Percentiles rank a stretch among this genome's conserved stretches.
Evolutionary conservation across 2,797 vertebrate species (phyloP).

Genomic region (Meriones psammophilus): DNA sequence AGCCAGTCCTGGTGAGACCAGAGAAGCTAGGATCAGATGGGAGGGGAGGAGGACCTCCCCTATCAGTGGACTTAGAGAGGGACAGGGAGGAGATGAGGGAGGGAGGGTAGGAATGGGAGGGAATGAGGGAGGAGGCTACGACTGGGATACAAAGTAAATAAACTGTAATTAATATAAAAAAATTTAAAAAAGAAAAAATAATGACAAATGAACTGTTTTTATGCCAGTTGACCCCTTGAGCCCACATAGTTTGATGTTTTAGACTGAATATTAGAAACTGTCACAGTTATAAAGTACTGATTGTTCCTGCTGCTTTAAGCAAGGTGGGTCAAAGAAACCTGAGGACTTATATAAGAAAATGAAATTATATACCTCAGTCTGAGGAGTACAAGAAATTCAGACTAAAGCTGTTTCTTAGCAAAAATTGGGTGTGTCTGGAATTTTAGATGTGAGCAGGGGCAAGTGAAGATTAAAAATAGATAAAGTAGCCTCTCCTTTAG

Average conservation of each 20-base stretch:
- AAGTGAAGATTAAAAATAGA: conserved; percentile 42
- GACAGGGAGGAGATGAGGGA: no score
- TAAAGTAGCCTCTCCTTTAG: conserved; percentile 25
- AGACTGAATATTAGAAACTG: conserved; percentile 33
- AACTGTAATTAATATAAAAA: no score
- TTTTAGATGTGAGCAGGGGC: neutral
- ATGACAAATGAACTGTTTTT: conserved; percentile 1
- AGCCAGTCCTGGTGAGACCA: no score
- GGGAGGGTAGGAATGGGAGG: no score
- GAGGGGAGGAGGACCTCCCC: no score
- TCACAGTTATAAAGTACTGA: conserved; percentile 46
- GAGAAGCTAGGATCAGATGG: no score
- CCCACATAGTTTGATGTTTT: conserved; percentile 11
- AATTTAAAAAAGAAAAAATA: neutral
- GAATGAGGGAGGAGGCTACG: no score
- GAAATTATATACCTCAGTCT: conserved; percentile 36
- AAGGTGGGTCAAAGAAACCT: conserved; percentile 44
- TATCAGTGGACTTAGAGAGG: no score
- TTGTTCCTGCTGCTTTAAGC: conserved; percentile 62
- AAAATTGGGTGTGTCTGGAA: neutral
- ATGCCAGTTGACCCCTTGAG: neutral
- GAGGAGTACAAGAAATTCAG: conserved; percentile 43
- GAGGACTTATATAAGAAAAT: conserved; percentile 37
- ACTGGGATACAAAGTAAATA: no score
- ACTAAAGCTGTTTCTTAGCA: conserved; percentile 46